These are phyloP conservation scores for Cotesia congregata DNA, from an alignment of 2,888 invertebrate genomes.

Conservation along the genomic window DNA sequence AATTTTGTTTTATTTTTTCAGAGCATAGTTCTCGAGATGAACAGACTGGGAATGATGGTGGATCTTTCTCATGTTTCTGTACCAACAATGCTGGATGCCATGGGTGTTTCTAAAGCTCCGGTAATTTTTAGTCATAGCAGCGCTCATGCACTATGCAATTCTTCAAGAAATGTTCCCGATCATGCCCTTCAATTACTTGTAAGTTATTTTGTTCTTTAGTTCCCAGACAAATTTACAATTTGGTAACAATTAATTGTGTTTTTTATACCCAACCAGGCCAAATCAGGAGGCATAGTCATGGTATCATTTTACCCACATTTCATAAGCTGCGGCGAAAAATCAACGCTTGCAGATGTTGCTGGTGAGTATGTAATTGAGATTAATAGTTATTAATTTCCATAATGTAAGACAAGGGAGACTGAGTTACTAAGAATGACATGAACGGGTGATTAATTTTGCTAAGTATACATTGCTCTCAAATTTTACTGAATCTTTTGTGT, in stretches of 20 bases:
- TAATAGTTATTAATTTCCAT: neutral
- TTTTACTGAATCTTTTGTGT: too few relatives aligned
- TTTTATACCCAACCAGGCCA: constrained; percentile 68
- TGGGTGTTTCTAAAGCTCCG: constrained; percentile 72
- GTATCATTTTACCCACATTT: constrained; percentile 77
- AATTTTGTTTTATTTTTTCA: constrained; percentile 55
- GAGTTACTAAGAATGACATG: too few relatives aligned
- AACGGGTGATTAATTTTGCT: too few relatives aligned
- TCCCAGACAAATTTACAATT: neutral
- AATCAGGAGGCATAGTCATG: constrained; percentile 77
- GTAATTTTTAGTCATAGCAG: constrained; percentile 76
- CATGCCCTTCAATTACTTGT: constrained; percentile 72
- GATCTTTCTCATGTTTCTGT: constrained; percentile 74
- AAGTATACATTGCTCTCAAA: too few relatives aligned
- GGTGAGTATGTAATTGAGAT: constrained; percentile 68
- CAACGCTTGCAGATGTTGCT: constrained; percentile 75
- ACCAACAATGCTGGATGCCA: constrained; percentile 73
- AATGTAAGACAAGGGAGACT: neutral
- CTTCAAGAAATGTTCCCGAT: constrained; percentile 75
- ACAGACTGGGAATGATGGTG: constrained; percentile 76
- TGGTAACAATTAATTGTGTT: constrained; percentile 47
- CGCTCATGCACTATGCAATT: constrained; percentile 74
- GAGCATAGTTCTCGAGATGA: constrained; percentile 76
- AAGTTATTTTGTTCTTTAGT: neutral
- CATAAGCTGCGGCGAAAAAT: constrained; percentile 74